These are phyloP conservation scores for Crotalus horridus DNA, from an alignment of 2,113 vertebrate species.

Conservation along the genomic window DNA sequence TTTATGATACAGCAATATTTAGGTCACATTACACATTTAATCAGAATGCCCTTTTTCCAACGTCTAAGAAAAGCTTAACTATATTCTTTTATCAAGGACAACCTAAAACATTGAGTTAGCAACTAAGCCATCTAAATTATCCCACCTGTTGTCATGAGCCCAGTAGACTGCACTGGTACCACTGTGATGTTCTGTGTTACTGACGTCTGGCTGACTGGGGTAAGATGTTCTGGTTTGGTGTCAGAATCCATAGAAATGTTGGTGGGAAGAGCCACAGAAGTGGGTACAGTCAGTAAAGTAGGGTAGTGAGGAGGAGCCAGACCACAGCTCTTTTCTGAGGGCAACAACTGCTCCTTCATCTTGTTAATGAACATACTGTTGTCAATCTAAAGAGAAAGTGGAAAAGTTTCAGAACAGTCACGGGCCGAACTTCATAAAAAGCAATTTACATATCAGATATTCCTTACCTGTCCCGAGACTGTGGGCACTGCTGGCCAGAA, in stretches of 20 bases:
- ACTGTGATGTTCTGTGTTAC: conserved; percentile 94
- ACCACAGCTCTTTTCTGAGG: conserved; percentile 83
- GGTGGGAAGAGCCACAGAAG: conserved; percentile 81
- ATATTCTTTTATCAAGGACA: background rate
- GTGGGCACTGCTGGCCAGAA: conserved; percentile 96
- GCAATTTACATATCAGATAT: background rate
- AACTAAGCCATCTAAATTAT: background rate
- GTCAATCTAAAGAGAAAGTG: conserved; percentile 78
- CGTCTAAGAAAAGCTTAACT: background rate
- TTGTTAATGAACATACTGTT: conserved; percentile 98
- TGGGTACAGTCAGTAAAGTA: conserved; percentile 89
- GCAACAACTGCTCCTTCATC: conserved; percentile 92
- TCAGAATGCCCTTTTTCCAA: background rate
- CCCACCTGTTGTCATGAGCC: conserved; percentile 95
- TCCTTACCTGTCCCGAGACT: conserved; percentile 89
- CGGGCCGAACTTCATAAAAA: conserved; percentile 6
- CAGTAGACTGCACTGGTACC: conserved; percentile 90
- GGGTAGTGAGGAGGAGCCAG: conserved; percentile 89
- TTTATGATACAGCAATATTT: background rate
- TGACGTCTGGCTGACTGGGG: conserved; percentile 85
- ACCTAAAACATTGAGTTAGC: accelerated
- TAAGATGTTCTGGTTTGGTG: conserved; percentile 73
- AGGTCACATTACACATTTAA: background rate
- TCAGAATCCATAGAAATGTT: conserved; percentile 80
- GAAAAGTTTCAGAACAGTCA: conserved; percentile 26